Base-by-base conservation (phyloP, 1,140 invertebrate species). In the Cherax quadricarinatus region DNA sequence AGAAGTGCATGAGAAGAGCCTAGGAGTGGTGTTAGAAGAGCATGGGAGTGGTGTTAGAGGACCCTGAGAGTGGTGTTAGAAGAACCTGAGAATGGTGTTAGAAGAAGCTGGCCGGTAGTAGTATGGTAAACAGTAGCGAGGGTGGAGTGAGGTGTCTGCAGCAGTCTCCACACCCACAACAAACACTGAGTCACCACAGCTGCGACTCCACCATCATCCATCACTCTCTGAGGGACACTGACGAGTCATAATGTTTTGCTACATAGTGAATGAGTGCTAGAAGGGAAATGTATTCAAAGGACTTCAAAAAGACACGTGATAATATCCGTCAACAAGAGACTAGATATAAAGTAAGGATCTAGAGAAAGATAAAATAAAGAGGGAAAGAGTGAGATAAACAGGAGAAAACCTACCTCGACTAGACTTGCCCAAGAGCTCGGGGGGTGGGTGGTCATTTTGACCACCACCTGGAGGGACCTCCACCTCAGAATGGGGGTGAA, bases 401-500 rank as follows among this genome's bases (percentile, higher is more conserved):
- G 53, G 21, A n/a, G 49, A 48, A 16, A 81, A 57, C 53, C 83
- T 62, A 41, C 12, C 70, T 16, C 51, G 41, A 5, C 60, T 30
- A 9, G 12, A 75, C 70, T 3, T 5, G 6, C 24, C 70, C 70
- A 75, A n/a, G 6, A 30, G 24, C 18, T 70, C 2, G 66, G 18
- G 66, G 53, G 53, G 53, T 57, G 53, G 53, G 30, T 41, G 2
- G 53, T 57, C 53, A 70, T 18, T 6, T 6, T n/a, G 66, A 5
- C 66, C 78, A 57, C 82, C 79, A 21, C 9, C 6, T 9, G 53
- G 53, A 57, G 53, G 53, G 0, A 57, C 79, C 51, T 18, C 1
- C 30, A 48, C 53, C 18, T 62, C 41, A 89, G 49, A 57, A 92
- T 92, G 91, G 91, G 91, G 12, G 91, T 92, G n/a, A 92, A 92